Evolutionary conservation across 1,140 invertebrate species (phyloP).

Genomic region (Aphidius gifuensis): DNA sequence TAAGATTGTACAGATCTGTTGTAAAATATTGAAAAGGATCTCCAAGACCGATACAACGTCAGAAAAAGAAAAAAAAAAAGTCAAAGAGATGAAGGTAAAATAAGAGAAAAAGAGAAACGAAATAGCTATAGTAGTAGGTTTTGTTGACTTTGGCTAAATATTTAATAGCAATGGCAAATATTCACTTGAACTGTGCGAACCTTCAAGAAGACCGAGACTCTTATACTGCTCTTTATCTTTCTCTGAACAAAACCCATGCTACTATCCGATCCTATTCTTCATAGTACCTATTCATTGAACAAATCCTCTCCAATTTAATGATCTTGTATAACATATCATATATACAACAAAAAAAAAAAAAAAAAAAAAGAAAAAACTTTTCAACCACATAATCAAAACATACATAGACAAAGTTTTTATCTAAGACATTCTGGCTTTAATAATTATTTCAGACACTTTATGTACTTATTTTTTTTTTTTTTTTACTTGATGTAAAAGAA

Average conservation of each 20-base stretch:
- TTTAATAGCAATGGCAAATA: constrained; percentile 50
- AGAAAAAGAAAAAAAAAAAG: neutral
- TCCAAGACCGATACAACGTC: constrained; percentile 23
- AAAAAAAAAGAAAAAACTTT: too few species aligned
- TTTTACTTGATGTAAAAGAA: neutral
- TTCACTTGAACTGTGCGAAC: constrained; percentile 43
- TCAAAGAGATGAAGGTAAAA: constrained; percentile 21
- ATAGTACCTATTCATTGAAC: too few species aligned
- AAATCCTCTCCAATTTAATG: too few species aligned
- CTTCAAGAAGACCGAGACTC: constrained; percentile 5
- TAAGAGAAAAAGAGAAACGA: constrained; percentile 20
- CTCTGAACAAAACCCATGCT: neutral
- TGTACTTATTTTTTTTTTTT: neutral
- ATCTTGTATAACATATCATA: too few species aligned
- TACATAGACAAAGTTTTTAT: too few species aligned
- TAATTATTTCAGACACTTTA: neutral
- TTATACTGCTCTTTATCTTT: constrained; percentile 3
- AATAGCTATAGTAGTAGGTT: constrained; percentile 31
- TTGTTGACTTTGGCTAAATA: constrained; percentile 52
- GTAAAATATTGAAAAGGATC: constrained; percentile 26
- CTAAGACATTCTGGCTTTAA: too few species aligned
- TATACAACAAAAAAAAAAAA: too few species aligned
- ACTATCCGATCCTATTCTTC: neutral
- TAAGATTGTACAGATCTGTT: neutral
- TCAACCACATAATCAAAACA: too few species aligned